These are phyloP conservation scores for Aplocera efformata DNA, from an alignment of 2,888 invertebrate genomes.

Conservation along the genomic window DNA sequence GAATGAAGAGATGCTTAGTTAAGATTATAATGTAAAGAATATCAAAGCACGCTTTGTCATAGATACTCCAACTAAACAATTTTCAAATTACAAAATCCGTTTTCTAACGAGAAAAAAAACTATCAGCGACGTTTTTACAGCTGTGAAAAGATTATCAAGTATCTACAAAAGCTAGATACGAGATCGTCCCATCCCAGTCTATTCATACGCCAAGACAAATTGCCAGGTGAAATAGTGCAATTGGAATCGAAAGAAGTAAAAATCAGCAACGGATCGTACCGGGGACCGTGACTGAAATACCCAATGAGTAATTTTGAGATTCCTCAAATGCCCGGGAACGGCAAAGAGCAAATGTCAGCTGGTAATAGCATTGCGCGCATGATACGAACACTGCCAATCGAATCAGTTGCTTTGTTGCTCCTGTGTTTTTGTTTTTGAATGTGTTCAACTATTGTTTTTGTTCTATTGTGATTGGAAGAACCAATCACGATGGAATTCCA, in stretches of 20 bases:
- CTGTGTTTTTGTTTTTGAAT: slow-evolving; percentile 32
- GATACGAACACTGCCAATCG: slow-evolving; percentile 60
- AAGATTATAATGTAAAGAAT: too few species aligned
- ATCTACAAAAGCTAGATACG: not conserved
- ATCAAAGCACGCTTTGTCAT: too few species aligned
- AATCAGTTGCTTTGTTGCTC: slow-evolving; percentile 51
- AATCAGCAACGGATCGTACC: slow-evolving; percentile 69
- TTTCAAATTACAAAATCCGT: too few species aligned
- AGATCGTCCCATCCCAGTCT: slow-evolving; percentile 12
- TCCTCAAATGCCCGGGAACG: slow-evolving; percentile 62
- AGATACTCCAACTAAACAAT: too few species aligned
- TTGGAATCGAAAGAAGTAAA: slow-evolving; percentile 77
- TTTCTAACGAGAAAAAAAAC: too few species aligned
- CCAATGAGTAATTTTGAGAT: slow-evolving; percentile 77
- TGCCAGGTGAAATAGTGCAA: slow-evolving; percentile 70
- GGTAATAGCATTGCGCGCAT: slow-evolving; percentile 72
- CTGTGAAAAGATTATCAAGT: too few species aligned
- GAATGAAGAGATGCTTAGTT: too few species aligned
- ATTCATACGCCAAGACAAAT: slow-evolving; percentile 52
- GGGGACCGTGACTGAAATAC: slow-evolving; percentile 73
- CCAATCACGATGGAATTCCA: too few species aligned
- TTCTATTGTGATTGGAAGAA: too few species aligned
- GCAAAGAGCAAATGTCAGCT: slow-evolving; percentile 70
- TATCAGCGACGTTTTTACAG: too few species aligned
- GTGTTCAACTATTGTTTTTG: slow-evolving; percentile 31